phyloP scores from a whole-genome alignment of 2,888 invertebrate species.

The Strigamia crassipes region DNA sequence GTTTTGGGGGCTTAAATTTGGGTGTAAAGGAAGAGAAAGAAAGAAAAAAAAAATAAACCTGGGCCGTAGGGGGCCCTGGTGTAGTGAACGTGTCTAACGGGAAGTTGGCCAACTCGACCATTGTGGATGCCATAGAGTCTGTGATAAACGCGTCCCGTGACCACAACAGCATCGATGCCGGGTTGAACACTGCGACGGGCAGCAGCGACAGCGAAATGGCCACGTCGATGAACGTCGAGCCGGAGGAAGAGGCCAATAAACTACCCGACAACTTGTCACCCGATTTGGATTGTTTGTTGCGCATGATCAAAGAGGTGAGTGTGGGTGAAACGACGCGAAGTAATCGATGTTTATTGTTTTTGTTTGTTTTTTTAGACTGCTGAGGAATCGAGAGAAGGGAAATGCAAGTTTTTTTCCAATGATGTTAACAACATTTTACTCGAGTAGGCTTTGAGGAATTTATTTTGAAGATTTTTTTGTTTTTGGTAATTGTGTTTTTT shows the following conservation, averaged over 20 bases:
- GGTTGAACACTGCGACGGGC: constrained; percentile 48
- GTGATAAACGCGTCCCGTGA: constrained; percentile 51
- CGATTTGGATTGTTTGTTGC: constrained; percentile 61
- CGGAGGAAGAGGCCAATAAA: constrained; percentile 52
- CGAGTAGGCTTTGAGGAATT: constrained; percentile 61
- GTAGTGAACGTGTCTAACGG: constrained; percentile 6
- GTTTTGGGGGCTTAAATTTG: not conserved
- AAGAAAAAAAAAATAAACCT: not conserved
- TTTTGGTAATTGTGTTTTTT: not conserved
- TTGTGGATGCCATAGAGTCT: constrained; percentile 53
- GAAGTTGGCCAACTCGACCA: constrained; percentile 45
- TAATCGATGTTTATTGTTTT: too few relatives aligned
- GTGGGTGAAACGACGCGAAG: too few relatives aligned
- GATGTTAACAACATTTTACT: constrained; percentile 63
- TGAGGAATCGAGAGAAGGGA: constrained; percentile 60
- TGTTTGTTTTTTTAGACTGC: constrained; percentile 55
- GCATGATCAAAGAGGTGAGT: constrained; percentile 61
- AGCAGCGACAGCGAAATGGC: constrained; percentile 52
- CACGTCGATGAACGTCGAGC: not conserved
- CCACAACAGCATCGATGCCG: constrained; percentile 46
- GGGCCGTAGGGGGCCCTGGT: not conserved
- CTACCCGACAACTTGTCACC: constrained; percentile 62
- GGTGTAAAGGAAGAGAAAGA: not conserved
- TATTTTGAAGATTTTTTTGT: not conserved
- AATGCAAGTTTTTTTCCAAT: constrained; percentile 64